Conservation (phyloP, 2,113 vertebrate species). For the Notothenia rossii region DNA sequence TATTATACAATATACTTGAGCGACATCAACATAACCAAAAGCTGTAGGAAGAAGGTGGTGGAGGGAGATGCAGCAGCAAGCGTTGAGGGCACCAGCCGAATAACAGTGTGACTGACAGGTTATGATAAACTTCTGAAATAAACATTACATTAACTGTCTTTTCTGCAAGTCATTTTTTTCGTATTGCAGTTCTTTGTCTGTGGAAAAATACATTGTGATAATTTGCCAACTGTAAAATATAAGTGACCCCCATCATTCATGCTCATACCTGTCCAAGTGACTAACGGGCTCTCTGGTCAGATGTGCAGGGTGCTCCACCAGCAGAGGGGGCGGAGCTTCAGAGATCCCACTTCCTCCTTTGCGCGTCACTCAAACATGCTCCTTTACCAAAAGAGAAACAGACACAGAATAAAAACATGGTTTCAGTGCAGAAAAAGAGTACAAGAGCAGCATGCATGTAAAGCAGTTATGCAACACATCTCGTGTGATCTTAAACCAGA, state of each 20-base stretch:
- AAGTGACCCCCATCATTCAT: not conserved
- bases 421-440: not conserved
- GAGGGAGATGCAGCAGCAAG: not conserved
- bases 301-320: conserved; percentile 77
- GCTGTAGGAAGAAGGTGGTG: not conserved
- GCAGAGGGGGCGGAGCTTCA: conserved; percentile 75
- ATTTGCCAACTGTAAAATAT: not conserved
- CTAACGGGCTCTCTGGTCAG: conserved; percentile 70
- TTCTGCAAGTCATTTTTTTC: not conserved
- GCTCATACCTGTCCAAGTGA: conserved; percentile 73
- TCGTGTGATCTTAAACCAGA: not conserved
- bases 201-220: not conserved
- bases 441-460: not conserved
- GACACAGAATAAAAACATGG: conserved; percentile 16
- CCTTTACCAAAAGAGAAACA: conserved; percentile 62
- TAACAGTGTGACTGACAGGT: not conserved
- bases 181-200: not conserved
- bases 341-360: conserved; percentile 80
- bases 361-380: conserved; percentile 81
- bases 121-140: not conserved
- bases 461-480: not conserved
- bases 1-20: not conserved
- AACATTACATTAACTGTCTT: not conserved
- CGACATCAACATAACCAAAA: not conserved
- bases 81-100: not conserved